Percentiles rank a stretch among this genome's conserved stretches.
phyloP scores from a whole-genome alignment of 2,797 vertebrate species.

The Falco peregrinus region DNA sequence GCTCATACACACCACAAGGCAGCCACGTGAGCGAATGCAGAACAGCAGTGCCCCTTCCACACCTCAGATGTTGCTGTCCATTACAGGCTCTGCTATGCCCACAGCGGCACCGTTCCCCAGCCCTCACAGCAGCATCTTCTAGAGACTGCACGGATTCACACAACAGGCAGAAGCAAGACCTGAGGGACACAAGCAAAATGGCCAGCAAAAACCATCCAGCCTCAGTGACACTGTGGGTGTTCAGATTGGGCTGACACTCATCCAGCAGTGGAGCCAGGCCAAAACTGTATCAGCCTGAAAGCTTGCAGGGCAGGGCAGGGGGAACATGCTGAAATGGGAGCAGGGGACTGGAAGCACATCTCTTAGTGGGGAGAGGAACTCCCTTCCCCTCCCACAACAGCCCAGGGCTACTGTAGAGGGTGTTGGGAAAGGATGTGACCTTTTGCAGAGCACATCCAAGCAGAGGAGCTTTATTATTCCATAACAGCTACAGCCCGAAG shows the following conservation, averaged over 20 bases:
- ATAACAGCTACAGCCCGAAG: not conserved
- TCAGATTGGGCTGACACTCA: not conserved
- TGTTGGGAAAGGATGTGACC: slow-evolving; percentile 22
- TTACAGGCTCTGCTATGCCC: not conserved
- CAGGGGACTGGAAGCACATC: not conserved
- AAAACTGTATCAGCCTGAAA: not conserved
- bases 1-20: not conserved
- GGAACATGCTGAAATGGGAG: not conserved
- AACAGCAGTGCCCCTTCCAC: not conserved
- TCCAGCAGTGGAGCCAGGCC: not conserved
- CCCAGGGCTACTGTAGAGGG: not conserved
- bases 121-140: not conserved
- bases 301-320: not conserved
- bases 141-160: rapidly evolving
- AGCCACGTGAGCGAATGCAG: not conserved
- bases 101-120: not conserved
- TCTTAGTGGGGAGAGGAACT: not conserved
- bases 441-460: not conserved
- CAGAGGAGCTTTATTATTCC: slow-evolving; percentile 13
- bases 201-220: not conserved
- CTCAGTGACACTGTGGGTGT: not conserved
- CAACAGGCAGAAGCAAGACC: not conserved
- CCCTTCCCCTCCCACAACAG: not conserved
- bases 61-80: not conserved
- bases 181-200: not conserved